Base-by-base conservation (phyloP, 2,113 vertebrate species). In the Osmerus mordax region DNA sequence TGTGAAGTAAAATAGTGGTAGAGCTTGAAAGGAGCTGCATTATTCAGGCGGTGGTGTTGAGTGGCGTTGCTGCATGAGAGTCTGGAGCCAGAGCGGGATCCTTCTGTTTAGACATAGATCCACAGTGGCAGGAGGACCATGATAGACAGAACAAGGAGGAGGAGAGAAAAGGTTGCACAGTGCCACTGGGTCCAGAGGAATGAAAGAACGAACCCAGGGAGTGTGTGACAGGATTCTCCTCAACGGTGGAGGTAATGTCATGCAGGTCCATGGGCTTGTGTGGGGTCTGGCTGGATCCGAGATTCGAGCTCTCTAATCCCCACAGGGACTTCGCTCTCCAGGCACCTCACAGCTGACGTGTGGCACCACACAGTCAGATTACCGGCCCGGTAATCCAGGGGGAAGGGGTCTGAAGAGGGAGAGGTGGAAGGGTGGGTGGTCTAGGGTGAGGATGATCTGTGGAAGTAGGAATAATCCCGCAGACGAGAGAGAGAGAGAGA, bases 351-450 rank as follows among this genome's bases (percentile, higher is more conserved):
- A 72, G 79, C 79, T 85, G 85, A 86, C 86, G 87, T 82, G 86
- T 87, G 88, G 86, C 87, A 85, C 80, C 72, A 41, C 56, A 72
- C 75, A 76, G 78, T 78, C 87, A 85, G 88, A 90, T 90, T 88
- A 89, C 62, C 29, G 61, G 12, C 29, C 61, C 77, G 81, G 62
- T 89, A 87, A 90, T 89, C 89, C 87, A 86, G 78, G 76, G 87
- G 78, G 47, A 14, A 32, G 65, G 77, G 76, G 78, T 56, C 55
- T 74, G 72, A 65, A 73, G 71, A 32, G 47, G 70, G 21, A 28
- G 62, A 28, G 52, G 52, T 14, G 12, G 21, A 13, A 19, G 64
- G 32, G 32, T 65, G 63, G 32, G 16, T 11, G 51, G 16, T 19
- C 18, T 13, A 56, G 76, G 67, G 69, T 55, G 54, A 53, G 80